Evolutionary conservation across 2,888 invertebrate species (phyloP).

Genomic region (Macaria notata): DNA sequence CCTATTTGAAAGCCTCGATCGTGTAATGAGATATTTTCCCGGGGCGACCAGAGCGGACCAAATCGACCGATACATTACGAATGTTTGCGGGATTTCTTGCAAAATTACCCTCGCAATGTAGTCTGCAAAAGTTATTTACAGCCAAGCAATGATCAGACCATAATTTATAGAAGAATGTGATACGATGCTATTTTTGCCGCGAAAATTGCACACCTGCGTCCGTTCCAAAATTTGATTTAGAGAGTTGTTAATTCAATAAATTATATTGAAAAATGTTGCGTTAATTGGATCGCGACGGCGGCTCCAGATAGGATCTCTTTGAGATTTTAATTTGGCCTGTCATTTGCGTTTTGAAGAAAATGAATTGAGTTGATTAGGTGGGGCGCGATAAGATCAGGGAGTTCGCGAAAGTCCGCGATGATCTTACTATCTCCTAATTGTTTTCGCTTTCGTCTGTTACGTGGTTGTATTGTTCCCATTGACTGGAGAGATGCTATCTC

Average conservation of each 20-base stretch:
- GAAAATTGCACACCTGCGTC: constrained; percentile 32
- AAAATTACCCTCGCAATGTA: constrained; percentile 47
- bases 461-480: constrained; percentile 60
- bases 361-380: constrained; percentile 40
- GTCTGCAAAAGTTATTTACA: constrained; percentile 54
- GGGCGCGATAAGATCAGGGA: constrained; percentile 41
- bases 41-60: constrained; percentile 52
- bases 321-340: constrained; percentile 53
- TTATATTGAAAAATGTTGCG: constrained; percentile 35
- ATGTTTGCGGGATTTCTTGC: constrained; percentile 47
- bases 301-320: constrained; percentile 44
- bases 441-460: constrained; percentile 72
- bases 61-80: constrained; percentile 53
- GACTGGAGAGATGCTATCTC: constrained; percentile 59
- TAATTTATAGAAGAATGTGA: constrained; percentile 48
- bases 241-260: constrained; percentile 36
- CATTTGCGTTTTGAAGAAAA: constrained; percentile 39
- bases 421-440: constrained; percentile 67
- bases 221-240: constrained; percentile 32
- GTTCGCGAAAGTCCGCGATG: constrained; percentile 59
- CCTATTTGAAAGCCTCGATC: constrained; percentile 56
- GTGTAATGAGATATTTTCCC: constrained; percentile 62
- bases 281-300: constrained; percentile 45
- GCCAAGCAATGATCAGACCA: constrained; percentile 43
- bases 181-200: constrained; percentile 32